phyloP scores from a whole-genome alignment of 2,888 invertebrate species.

The Parochlus steinenii region DNA sequence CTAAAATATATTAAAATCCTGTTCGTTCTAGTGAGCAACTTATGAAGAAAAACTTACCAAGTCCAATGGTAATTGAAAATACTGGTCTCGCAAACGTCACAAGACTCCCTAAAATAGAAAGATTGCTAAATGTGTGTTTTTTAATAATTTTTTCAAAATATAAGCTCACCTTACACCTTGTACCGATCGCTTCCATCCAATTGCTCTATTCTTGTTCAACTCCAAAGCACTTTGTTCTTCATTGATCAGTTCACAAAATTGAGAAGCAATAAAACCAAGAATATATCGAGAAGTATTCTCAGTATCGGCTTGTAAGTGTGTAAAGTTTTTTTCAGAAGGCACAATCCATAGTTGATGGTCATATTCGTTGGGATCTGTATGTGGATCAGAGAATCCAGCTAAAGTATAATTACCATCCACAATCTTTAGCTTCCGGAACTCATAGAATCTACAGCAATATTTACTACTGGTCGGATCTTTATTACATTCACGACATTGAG shows the following conservation, averaged over 20 bases:
- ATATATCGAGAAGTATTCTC: conserved; percentile 82
- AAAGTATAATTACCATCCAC: conserved; percentile 49
- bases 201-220: conserved; percentile 30
- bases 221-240: conserved; percentile 77
- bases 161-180: conserved; percentile 81
- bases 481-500: conserved; percentile 7
- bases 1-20: conserved; percentile 73
- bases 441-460: conserved; percentile 6
- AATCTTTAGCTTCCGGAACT: conserved; percentile 2
- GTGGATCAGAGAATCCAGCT: conserved; percentile 88
- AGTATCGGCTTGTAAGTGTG: conserved; percentile 49
- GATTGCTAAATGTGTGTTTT: too few species aligned
- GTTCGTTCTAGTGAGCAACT: too few species aligned
- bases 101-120: background rate
- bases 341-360: conserved; percentile 75
- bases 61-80: conserved; percentile 97
- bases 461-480: conserved; percentile 1
- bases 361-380: conserved; percentile 64
- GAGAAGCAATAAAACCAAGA: conserved; percentile 76
- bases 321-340: conserved; percentile 61
- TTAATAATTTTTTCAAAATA: too few species aligned
- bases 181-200: conserved; percentile 95
- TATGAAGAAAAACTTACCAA: too few species aligned
- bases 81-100: conserved; percentile 68
- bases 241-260: conserved; percentile 84